phyloP scores from a whole-genome alignment of 2,797 vertebrate genomes.

The Tauraco hartlaubi region DNA sequence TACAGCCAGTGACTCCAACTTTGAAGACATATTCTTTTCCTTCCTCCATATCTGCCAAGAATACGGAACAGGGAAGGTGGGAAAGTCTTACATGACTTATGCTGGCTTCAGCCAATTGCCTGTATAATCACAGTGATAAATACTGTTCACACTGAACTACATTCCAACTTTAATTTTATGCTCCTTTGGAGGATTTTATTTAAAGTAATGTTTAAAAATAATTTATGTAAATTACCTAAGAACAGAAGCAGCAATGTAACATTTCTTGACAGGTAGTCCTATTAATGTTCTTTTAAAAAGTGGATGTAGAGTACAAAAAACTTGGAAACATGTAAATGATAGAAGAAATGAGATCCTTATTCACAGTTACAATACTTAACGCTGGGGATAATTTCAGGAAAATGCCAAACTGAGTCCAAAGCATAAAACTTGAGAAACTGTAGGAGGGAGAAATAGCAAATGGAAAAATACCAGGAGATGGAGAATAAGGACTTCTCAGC shows the following conservation, averaged over 20 bases:
- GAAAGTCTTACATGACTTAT: not conserved
- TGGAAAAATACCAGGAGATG: not conserved
- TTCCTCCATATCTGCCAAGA: not conserved
- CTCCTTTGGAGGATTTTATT: constrained; percentile 61
- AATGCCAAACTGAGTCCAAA: constrained; percentile 4
- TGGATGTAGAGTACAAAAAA: constrained; percentile 55
- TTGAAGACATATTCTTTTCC: not conserved
- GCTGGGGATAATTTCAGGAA: constrained; percentile 5
- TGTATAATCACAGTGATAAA: constrained; percentile 36
- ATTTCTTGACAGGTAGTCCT: constrained; percentile 56
- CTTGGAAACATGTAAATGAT: constrained; percentile 48
- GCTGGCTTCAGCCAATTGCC: not conserved
- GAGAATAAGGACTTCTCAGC: not conserved
- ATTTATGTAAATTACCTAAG: constrained; percentile 70
- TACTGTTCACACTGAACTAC: not conserved
- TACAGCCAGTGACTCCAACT: not conserved
- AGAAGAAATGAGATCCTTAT: constrained; percentile 44
- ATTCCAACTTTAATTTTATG: constrained; percentile 50
- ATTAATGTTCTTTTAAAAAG: constrained; percentile 55
- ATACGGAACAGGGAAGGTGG: not conserved
- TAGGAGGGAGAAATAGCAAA: not conserved
- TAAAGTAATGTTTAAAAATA: constrained; percentile 64
- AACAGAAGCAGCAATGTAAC: constrained; percentile 64
- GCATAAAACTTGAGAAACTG: not conserved
- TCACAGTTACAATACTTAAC: not conserved